Conservation (phyloP, 2,888 invertebrate species). For the Aethes cnicana region DNA sequence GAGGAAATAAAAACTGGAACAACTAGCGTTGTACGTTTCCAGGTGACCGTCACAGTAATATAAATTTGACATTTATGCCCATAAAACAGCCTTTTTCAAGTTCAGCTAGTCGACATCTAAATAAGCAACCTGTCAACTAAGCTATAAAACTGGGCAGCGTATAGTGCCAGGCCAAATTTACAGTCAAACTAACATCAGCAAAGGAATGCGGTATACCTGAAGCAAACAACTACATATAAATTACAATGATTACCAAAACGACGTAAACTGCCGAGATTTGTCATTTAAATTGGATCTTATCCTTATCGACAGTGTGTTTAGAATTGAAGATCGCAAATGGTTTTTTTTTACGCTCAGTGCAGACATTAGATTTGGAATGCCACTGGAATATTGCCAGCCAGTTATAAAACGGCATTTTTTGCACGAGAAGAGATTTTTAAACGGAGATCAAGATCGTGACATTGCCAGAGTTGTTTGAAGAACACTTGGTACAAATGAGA, state of each 20-base stretch:
- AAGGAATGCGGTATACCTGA: constrained; percentile 1
- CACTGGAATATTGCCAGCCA: constrained; percentile 25
- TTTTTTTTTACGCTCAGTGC: constrained; percentile 5
- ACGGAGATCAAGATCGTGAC: constrained; percentile 14
- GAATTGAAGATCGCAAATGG: background rate
- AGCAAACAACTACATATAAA: constrained; percentile 26
- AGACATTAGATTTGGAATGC: constrained; percentile 30
- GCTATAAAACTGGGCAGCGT: constrained; percentile 3
- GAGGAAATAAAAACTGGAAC: no score
- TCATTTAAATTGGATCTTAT: constrained; percentile 1
- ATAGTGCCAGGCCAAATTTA: constrained; percentile 15
- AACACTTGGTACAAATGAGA: constrained; percentile 2
- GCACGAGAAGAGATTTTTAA: constrained; percentile 20
- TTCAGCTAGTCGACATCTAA: constrained; percentile 6
- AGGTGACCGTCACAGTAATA: no score
- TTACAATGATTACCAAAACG: background rate
- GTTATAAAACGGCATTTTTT: constrained; percentile 24
- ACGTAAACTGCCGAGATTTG: background rate
- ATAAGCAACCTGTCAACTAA: constrained; percentile 21
- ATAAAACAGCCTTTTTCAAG: constrained; percentile 3
- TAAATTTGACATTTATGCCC: no score
- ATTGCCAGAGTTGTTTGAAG: constrained; percentile 12
- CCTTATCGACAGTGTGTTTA: background rate
- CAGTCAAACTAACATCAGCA: background rate
- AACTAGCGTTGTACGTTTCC: no score